Conservation (phyloP, 92 coral and sea anemone genomes). For the Desmophyllum pertusum region DNA sequence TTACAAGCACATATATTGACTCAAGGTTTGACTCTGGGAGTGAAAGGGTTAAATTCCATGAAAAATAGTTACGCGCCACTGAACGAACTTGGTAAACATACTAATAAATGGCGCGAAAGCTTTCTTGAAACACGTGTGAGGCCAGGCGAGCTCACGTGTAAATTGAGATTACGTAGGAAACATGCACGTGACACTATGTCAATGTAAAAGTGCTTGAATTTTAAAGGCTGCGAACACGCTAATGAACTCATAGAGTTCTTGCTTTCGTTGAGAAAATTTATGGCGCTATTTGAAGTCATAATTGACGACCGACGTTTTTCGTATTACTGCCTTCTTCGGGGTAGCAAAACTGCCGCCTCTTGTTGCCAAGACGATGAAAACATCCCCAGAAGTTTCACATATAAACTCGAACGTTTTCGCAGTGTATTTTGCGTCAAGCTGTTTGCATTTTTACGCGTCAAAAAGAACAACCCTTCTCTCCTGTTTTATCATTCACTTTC, state of each 20-base stretch:
- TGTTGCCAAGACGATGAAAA: background rate
- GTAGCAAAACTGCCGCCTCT: too few relatives aligned
- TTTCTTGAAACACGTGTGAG: background rate
- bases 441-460: background rate
- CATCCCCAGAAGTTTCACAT: background rate
- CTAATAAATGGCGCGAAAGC: background rate
- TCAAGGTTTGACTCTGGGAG: too few relatives aligned
- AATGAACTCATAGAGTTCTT: background rate
- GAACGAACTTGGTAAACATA: background rate
- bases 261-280: too few relatives aligned
- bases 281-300: too few relatives aligned
- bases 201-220: background rate
- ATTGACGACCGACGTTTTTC: too few relatives aligned
- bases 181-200: background rate
- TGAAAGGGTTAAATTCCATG: too few relatives aligned
- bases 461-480: background rate
- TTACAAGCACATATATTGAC: too few relatives aligned
- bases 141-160: background rate
- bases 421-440: background rate
- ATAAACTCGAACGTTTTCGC: background rate
- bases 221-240: background rate
- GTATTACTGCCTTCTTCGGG: too few relatives aligned
- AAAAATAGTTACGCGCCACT: too few relatives aligned
- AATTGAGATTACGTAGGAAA: background rate
- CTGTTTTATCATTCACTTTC: background rate